These are phyloP conservation scores for Gandaritis pyraliata DNA, from an alignment of 2,888 invertebrate species.

Conservation along the genomic window DNA sequence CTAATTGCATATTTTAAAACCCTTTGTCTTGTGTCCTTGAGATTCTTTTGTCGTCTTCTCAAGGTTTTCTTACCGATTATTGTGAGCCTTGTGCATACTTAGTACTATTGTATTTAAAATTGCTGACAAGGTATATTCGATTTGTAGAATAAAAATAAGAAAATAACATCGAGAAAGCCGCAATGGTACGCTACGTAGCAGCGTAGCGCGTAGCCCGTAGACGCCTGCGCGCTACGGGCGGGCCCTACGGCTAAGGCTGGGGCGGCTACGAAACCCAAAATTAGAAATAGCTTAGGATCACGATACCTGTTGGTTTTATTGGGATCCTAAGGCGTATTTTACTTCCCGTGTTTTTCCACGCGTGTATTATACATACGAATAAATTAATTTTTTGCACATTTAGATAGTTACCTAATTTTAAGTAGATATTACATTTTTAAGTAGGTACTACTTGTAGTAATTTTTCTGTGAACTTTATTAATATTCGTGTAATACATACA, in stretches of 20 bases:
- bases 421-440: too few species aligned
- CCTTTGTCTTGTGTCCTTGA: slow-evolving; percentile 45
- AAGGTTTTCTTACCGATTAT: slow-evolving; percentile 14
- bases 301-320: slow-evolving; percentile 61
- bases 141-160: slow-evolving; percentile 33
- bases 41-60: slow-evolving; percentile 35
- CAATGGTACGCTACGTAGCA: slow-evolving; percentile 54
- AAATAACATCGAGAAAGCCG: slow-evolving; percentile 44
- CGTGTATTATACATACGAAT: neutral
- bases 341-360: neutral
- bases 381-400: neutral
- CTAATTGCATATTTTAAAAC: slow-evolving; percentile 27
- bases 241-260: slow-evolving; percentile 60
- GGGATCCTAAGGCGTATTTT: slow-evolving; percentile 9
- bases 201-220: slow-evolving; percentile 73
- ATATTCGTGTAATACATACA: too few species aligned
- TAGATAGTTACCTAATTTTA: too few species aligned
- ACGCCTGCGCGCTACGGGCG: slow-evolving; percentile 79
- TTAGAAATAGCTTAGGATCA: slow-evolving; percentile 36
- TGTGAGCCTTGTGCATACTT: neutral
- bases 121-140: neutral
- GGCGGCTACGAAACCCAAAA: slow-evolving; percentile 47
- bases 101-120: neutral
- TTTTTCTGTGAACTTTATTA: too few species aligned
- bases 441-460: too few species aligned